Base-by-base conservation (phyloP, 2,888 invertebrate species). In the Caenorhabditis japonica region DNA sequence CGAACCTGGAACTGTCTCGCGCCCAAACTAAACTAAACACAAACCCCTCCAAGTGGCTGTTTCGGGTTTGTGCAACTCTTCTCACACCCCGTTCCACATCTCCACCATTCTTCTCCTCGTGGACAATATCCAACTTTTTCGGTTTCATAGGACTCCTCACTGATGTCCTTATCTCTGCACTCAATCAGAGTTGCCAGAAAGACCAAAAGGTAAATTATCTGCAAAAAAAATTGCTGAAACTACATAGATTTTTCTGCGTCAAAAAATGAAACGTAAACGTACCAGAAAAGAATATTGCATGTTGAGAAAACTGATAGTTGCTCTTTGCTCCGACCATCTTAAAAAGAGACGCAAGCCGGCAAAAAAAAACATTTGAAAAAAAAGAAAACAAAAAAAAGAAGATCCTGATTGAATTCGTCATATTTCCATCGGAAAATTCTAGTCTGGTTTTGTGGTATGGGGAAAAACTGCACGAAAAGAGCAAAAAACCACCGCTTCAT, bases 41-140 rank as follows among this genome's bases (percentile, higher is more conserved):
- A n/a, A n/a, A n/a, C n/a, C n/a, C n/a, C n/a, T n/a, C n/a, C n/a
- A n/a, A n/a, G n/a, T n/a, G 61, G 61, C n/a, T 56, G 58, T 0
- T 43, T 51, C n/a, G 71, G 71, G 34, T 71, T 19, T 13, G 55
- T 49, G 27, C 71, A 71, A 27, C 41, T 56, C 30, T 21, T 56
- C 46, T 71, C 71, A 43, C 71, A 71, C 8, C 52, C 71, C 4
- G 36, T 71, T 15, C 61, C 71, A 33, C 71, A 71, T 38, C 33
- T 25, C 13, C 23, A 15, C 56, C 56, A 71, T n/a, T 33, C 47
- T 21, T 71, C 71, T 10, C n/a, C 10, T 10, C 39, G 34, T 39
- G 62, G 62, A 46, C 71, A 71, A 19, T 49, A 70, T 8, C 23
- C 15, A 2, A 51, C 17, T 30, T 46, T 46, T 21, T 64, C 62